phyloP scores from a whole-genome alignment of 1,140 invertebrate genomes.

The Tetraneura akinire region DNA sequence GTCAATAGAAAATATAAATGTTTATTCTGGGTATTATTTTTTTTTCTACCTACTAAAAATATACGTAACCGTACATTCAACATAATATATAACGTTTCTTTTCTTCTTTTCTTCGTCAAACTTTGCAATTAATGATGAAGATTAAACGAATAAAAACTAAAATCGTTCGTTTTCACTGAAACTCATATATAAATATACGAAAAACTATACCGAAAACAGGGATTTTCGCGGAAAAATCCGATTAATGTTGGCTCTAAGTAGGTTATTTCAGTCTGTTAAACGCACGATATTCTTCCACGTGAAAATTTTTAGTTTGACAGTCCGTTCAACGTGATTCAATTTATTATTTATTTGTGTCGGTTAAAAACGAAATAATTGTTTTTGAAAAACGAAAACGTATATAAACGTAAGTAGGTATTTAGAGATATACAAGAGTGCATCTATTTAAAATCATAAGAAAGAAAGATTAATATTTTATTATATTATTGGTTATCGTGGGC shows the following conservation, averaged over 20 bases:
- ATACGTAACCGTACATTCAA: too few species aligned
- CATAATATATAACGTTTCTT: too few species aligned
- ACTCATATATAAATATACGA: background rate
- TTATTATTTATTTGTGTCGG: background rate
- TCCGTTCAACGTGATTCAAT: background rate
- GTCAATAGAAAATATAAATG: too few species aligned
- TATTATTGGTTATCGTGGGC: too few species aligned
- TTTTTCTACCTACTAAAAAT: too few species aligned
- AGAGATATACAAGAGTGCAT: too few species aligned
- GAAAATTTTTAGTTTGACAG: background rate
- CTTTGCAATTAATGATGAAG: background rate
- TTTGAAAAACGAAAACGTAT: background rate
- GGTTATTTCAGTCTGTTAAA: conserved; percentile 33
- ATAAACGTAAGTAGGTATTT: background rate
- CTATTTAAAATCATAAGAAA: too few species aligned
- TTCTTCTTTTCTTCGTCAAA: background rate
- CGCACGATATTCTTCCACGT: background rate
- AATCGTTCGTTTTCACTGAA: background rate
- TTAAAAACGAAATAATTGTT: background rate
- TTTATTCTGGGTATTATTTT: too few species aligned
- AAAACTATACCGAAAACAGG: too few species aligned
- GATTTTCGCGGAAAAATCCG: background rate
- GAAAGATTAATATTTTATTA: too few species aligned
- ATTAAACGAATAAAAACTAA: background rate
- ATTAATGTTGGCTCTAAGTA: conserved; percentile 21